Evolutionary conservation across 2,113 vertebrate species (phyloP), one percentile per base, ranked within the genome.

Genomic region (Lophotis ruficrista): DNA sequence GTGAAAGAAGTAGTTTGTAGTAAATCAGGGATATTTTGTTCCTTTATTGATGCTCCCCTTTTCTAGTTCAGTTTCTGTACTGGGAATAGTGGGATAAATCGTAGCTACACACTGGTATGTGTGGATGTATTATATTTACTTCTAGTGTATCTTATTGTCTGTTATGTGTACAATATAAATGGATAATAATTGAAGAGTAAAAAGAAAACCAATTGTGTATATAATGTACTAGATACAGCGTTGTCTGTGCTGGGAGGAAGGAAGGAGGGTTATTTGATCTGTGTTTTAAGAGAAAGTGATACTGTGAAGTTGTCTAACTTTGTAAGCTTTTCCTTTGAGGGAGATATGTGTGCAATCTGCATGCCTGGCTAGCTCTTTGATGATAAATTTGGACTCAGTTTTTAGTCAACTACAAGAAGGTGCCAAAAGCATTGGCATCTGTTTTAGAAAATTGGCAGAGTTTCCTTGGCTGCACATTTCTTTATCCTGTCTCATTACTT

Each of bases 321-420:
- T 85, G 65, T 78, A 93, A 64, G 86, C 86, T 93, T 95, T 96
- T 90, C 86, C 86, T 95, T 96, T 97, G 89, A 94, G 93, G 54
- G 50, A 73, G 78, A 94, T 92, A 68, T 78, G 88, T 88, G 91
- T 93, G 91, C 95, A 96, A 96, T 97, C 96, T 97, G 95, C 91
- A 92, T 89, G 96, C 93, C 73, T 95, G 84, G 66, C 94, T 95
- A 93, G 85, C 84, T 93, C 90, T 97, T 97, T 97, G 96, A 97
- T 96, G 97, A 97, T 97, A 97, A 97, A 96, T 97, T 97, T 96
- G 92, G 95, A 64, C 38, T 83, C 70, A 83, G 66, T 93, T 68
- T 95, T 79, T 50, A 92, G 89, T 81, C 88, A 97, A 75, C 79
- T 75, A 83, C 51, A 80, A 90, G 84, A 97, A 94, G 48, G 91